phyloP scores from a whole-genome alignment of 2,113 vertebrate genomes.

The Semnornis frantzii region DNA sequence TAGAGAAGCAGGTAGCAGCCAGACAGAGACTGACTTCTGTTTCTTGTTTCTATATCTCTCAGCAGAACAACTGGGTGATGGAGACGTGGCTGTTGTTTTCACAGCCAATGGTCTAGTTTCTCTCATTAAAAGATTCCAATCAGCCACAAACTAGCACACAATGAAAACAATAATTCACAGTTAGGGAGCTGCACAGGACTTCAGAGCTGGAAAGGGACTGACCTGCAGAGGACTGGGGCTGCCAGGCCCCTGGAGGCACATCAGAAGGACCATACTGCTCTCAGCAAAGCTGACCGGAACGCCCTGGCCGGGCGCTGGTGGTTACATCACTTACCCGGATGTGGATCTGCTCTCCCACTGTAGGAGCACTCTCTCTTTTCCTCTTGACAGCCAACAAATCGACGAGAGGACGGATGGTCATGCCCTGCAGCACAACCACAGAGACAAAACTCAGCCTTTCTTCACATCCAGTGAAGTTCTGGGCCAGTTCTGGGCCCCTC shows the following conservation, averaged over 20 bases:
- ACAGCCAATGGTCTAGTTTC: too few relatives aligned
- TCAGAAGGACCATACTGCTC: neutral
- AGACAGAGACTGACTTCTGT: too few relatives aligned
- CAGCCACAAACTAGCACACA: neutral
- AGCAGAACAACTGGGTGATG: too few relatives aligned
- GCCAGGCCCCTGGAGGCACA: neutral
- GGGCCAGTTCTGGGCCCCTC: too few relatives aligned
- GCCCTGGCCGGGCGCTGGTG: accelerated
- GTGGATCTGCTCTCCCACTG: slow-evolving; percentile 84
- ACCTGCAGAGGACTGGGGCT: neutral
- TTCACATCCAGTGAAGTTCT: neutral
- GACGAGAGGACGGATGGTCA: slow-evolving; percentile 83
- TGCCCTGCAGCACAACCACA: slow-evolving; percentile 72
- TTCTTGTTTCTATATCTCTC: too few relatives aligned
- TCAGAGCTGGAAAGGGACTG: neutral
- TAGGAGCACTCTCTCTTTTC: slow-evolving; percentile 79
- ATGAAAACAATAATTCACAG: neutral
- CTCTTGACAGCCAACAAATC: slow-evolving; percentile 84
- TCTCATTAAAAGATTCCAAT: too few relatives aligned
- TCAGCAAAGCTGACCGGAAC: neutral
- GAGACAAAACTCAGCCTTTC: neutral
- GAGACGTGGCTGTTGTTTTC: too few relatives aligned
- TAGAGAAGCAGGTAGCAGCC: too few relatives aligned
- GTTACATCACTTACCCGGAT: slow-evolving; percentile 73
- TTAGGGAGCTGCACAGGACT: neutral